Evolutionary conservation across 1,140 invertebrate species (phyloP), one percentile per base, ranked within the genome.

Genomic region (Amphibalanus amphitrite): DNA sequence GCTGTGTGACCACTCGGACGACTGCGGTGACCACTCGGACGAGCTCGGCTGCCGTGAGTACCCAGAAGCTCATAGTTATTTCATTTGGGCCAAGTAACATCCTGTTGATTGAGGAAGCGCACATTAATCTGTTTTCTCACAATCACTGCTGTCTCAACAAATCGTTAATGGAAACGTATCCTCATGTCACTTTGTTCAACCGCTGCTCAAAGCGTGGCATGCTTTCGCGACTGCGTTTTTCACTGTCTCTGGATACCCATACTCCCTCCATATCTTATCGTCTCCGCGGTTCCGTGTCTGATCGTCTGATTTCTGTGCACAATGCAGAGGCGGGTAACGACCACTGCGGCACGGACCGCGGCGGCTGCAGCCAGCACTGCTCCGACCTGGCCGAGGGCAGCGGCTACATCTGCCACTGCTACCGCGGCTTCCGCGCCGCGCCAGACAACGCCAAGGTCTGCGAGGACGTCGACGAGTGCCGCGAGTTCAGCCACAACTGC

Each of bases 311-410:
- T 38, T 38, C 4, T 38, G 33, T 38, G 33, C 15, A 15, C 15
- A 15, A 6, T 38, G 33, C 47, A 33, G 65, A 73, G n/a, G 70
- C 67, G 30, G 26, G 29, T 8, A 69, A 65, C 28, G 64, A 64
- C 47, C 28, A 72, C 28, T 67, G 69, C 28, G 86, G 85, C 67
- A 88, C 87, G 23, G n/a, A 67, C 65, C 65, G 65, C 78, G 94
- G 95, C n/a, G 93, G 93, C 0, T 98, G 95, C 82, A 87, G 94
- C 78, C 93, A 97, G 75, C 88, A 88, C 72, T 98, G 95, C 77
- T 89, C 89, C 67, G 91, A 93, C 78, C 80, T 97, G 0, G 89
- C 88, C 0, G 85, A 76, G 25, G 79, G 87, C 0, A 86, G 87
- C 25, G 92, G 91, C 3, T 95, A 92, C 79, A 91, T 94, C 74